These are phyloP conservation scores for Gymnoscopelus microlampas DNA, from an alignment of 2,797 vertebrate genomes.

Conservation along the genomic window DNA sequence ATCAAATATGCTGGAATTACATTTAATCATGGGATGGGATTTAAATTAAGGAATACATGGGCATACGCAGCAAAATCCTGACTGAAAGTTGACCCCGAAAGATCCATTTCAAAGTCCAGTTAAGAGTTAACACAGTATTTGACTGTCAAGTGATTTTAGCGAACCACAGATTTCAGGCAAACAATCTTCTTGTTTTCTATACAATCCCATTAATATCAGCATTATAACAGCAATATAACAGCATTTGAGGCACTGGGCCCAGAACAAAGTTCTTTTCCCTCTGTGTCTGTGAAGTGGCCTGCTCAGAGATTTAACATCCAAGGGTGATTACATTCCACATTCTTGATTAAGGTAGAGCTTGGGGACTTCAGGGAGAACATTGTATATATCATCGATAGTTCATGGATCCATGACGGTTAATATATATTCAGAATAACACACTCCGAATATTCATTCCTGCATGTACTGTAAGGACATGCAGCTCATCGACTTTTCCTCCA, in stretches of 20 bases:
- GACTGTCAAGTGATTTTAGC: too few species aligned
- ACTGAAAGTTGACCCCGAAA: too few species aligned
- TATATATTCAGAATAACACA: conserved; percentile 2
- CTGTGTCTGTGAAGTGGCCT: conserved; percentile 11
- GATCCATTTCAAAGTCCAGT: too few species aligned
- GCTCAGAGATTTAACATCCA: conserved; percentile 35
- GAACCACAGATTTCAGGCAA: conserved; percentile 2
- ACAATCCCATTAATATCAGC: background rate
- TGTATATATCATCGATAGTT: conserved; percentile 14
- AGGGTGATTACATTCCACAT: conserved; percentile 67
- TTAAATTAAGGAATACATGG: too few species aligned
- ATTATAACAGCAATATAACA: conserved; percentile 4
- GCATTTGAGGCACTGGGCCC: conserved; percentile 30
- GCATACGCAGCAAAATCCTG: too few species aligned
- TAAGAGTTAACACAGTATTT: too few species aligned
- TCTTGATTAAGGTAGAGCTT: conserved; percentile 48
- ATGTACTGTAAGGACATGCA: background rate
- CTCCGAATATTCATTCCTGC: background rate
- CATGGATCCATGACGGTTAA: conserved; percentile 3
- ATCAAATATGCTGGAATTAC: too few species aligned
- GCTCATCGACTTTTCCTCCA: conserved; percentile 19
- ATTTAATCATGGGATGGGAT: too few species aligned
- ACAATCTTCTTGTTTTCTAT: background rate
- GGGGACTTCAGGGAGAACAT: conserved; percentile 23
- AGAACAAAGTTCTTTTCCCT: background rate